Base-by-base conservation (phyloP, 2,888 invertebrate genomes). In the Lochmaea crataegi region DNA sequence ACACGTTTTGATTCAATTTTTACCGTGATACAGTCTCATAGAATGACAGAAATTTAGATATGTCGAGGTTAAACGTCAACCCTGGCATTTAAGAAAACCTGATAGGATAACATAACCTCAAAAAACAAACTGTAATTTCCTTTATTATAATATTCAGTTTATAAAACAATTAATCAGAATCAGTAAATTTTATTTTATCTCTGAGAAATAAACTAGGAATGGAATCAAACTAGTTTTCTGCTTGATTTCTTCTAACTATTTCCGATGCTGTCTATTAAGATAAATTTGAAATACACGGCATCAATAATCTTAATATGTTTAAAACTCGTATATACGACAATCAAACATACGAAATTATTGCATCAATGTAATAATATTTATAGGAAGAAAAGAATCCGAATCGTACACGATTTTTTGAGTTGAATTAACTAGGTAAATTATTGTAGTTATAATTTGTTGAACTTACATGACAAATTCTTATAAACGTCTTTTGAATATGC, bases 1-100 rank as follows among this genome's bases (percentile, higher is more conserved):
- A 18, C n/a, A 65, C n/a, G 53, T 57, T 66, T 66, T 66, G 32
- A 57, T 58, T 67, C 41, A 45, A 26, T 67, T 58, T 58, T 38
- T 10, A 65, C 6, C 22, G 45, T n/a, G 16, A n/a, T 45, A 66
- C 45, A 45, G 26, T 41, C 22, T 42, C 26, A 67, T 56, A 45
- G 58, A 66, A 58, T 32, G 32, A 66, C 65, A 45, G 16, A 63
- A 63, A 42, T 41, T 63, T 42, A 14, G 18, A 26, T 26, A 58
- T 18, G 53, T 53, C 53, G 16, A 53, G 7, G 16, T 18, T 53
- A 45, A 45, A 45, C 45, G 10, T 53, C 53, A 18, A 53, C 2
- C 14, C 14, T 18, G 18, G 7, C 18, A 18, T 53, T 53, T 53
- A 18, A n/a, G 18, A 18, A 16, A 45, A 45, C 45, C 14, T 45